Evolutionary conservation across 1,140 invertebrate species (phyloP), one percentile per base, ranked within the genome.

Genomic region (Dufourea novaeangliae): DNA sequence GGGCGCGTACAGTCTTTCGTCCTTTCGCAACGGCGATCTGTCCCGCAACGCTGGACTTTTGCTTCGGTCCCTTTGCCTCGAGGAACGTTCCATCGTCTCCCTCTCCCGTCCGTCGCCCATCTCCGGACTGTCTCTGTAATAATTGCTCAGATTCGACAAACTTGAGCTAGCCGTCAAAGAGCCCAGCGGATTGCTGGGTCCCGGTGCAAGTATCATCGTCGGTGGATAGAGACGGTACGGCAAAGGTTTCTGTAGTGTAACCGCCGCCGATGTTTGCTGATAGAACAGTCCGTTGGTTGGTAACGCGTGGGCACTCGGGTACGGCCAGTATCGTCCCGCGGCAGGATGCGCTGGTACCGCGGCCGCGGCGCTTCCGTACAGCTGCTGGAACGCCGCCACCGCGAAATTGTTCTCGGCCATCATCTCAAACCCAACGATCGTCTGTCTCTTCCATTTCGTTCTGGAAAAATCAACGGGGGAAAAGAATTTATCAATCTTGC

Each of bases 401-500:
- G 98, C 98, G 91, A 98, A 98, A 93, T 99, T 99, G 8, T 98
- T 98, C 90, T 99, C 98, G 0, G 98, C 97, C 68, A 99, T 92
- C 25, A 99, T 94, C 91, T 99, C 99, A 79, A 99, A 92, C 0
- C 98, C 98, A 0, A 99, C 98, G 0, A 98, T 98, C 3, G 98
- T 99, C 92, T 99, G 99, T 8, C 99, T 95, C 92, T 99, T 99
- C 98, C 98, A 99, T 94, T 99, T 99, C 87, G 99, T 99, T 93
- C 98, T 99, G 95, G 14, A 93, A 94, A 91, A n/a, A 6, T n/a
- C n/a, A n/a, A n/a, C 86, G 93, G 89, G 91, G 88, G 12, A 57
- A 32, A 17, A 17, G 25, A 0, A 50, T 29, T n/a, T 0, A 1
- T 41, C 56, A 37, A 20, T 59, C 57, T 8, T 37, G 50, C n/a